Conservation (phyloP, 1,140 invertebrate species). For the Caenorhabditis remanei region DNA sequence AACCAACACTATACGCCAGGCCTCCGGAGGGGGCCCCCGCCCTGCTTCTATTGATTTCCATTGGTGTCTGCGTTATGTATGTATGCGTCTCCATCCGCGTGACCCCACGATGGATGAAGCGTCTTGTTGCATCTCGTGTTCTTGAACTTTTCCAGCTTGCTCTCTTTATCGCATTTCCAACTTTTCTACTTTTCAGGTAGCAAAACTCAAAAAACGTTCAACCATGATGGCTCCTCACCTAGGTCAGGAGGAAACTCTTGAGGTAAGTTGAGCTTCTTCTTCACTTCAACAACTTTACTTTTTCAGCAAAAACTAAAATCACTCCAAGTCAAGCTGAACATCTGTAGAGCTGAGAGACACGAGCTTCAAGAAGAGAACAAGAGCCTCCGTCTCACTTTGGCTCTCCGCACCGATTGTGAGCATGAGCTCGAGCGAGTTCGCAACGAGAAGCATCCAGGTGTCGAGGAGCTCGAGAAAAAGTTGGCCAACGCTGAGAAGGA, state of each 20-base stretch:
- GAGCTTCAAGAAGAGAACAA: constrained; percentile 5
- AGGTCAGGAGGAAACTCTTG: too few relatives aligned
- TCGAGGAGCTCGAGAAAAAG: neutral
- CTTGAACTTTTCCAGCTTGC: neutral
- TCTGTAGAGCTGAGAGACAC: neutral
- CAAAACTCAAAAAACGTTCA: neutral
- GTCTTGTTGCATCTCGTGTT: neutral
- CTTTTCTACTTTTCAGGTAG: neutral
- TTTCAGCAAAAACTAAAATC: neutral
- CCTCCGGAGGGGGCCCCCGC: neutral
- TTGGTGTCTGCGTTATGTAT: constrained; percentile 16
- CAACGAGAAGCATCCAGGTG: neutral
- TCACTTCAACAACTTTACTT: too few relatives aligned
- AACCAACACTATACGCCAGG: neutral
- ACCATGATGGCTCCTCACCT: too few relatives aligned
- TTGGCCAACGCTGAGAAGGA: neutral
- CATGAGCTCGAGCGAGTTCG: neutral
- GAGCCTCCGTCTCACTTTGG: neutral
- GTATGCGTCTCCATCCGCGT: neutral
- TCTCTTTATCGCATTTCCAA: neutral
- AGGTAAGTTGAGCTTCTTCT: too few relatives aligned
- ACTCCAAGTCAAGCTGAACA: neutral
- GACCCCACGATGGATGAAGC: neutral
- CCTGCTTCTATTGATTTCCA: constrained; percentile 15
- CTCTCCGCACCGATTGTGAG: constrained; percentile 16